Conservation (phyloP, 2,888 invertebrate genomes). For the Carpatolechia fugitivella region DNA sequence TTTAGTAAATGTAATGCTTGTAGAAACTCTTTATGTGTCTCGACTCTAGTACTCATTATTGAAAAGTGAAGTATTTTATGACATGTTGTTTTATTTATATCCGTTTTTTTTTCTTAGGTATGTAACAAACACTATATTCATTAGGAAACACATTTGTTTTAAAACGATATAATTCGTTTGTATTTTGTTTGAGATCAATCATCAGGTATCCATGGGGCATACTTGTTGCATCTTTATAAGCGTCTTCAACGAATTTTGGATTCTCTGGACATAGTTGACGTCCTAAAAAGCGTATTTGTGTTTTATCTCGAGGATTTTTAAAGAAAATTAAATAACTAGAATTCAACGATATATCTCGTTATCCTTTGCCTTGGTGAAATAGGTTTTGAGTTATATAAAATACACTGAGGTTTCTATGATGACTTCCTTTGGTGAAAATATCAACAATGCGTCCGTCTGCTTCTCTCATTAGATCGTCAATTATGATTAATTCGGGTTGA, state of each 20-base stretch:
- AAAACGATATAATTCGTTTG: constrained; percentile 24
- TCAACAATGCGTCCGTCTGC: no score
- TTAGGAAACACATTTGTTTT: constrained; percentile 27
- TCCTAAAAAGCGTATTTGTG: constrained; percentile 28
- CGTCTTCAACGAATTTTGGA: constrained; percentile 30
- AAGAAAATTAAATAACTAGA: constrained; percentile 32
- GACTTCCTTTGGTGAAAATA: no score
- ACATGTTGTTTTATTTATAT: constrained; percentile 29
- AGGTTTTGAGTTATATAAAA: no score
- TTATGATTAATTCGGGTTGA: no score
- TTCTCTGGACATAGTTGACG: constrained; percentile 32
- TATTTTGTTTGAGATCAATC: constrained; percentile 32
- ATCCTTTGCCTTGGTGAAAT: no score
- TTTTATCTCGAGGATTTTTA: constrained; percentile 32
- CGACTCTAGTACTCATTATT: constrained; percentile 27
- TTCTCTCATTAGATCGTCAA: no score
- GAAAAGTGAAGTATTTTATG: constrained; percentile 23
- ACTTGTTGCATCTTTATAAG: constrained; percentile 34
- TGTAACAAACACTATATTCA: neutral
- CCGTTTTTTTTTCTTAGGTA: constrained; percentile 18
- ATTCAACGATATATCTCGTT: no score
- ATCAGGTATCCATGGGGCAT: constrained; percentile 30
- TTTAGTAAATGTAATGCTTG: constrained; percentile 22
- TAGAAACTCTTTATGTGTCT: constrained; percentile 24
- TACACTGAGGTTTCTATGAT: no score